Conservation (phyloP, 2,797 vertebrate genomes). For the Oreochromis mossambicus region DNA sequence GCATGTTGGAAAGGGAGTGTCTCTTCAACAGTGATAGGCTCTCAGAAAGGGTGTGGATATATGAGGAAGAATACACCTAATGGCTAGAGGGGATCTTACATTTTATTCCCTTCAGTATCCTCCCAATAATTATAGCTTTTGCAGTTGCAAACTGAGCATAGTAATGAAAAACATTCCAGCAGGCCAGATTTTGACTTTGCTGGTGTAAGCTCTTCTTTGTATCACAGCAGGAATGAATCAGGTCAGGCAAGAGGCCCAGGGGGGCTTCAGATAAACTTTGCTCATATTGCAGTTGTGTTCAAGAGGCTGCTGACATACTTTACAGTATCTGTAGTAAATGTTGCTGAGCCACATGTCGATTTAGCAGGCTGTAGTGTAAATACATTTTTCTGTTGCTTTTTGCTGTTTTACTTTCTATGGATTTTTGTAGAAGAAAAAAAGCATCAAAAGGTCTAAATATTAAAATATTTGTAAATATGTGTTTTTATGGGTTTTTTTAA, state of each 20-base stretch:
- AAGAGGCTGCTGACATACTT: constrained; percentile 12
- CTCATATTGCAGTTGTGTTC: constrained; percentile 21
- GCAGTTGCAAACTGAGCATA: neutral
- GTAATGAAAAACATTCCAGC: neutral
- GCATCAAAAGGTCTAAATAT: neutral
- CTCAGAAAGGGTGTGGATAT: constrained; percentile 40
- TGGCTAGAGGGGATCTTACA: neutral
- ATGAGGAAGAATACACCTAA: constrained; percentile 32
- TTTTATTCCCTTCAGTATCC: neutral
- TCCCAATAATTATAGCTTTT: neutral
- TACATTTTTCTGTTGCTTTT: neutral
- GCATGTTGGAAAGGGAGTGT: constrained; percentile 56
- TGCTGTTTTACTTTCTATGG: neutral
- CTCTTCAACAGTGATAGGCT: constrained; percentile 34
- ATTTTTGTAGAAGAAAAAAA: neutral
- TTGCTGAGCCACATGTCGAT: constrained; percentile 2
- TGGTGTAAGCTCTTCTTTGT: constrained; percentile 29
- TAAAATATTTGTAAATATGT: neutral
- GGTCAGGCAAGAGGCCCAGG: constrained; percentile 45
- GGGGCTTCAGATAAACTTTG: constrained; percentile 33
- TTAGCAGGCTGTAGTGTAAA: constrained; percentile 6
- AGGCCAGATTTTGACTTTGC: constrained; percentile 17
- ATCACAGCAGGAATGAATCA: constrained; percentile 53
- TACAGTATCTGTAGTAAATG: constrained; percentile 6
- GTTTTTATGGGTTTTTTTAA: neutral